phyloP scores from a whole-genome alignment of 2,888 invertebrate species.

The Tupiocoris notatus region DNA sequence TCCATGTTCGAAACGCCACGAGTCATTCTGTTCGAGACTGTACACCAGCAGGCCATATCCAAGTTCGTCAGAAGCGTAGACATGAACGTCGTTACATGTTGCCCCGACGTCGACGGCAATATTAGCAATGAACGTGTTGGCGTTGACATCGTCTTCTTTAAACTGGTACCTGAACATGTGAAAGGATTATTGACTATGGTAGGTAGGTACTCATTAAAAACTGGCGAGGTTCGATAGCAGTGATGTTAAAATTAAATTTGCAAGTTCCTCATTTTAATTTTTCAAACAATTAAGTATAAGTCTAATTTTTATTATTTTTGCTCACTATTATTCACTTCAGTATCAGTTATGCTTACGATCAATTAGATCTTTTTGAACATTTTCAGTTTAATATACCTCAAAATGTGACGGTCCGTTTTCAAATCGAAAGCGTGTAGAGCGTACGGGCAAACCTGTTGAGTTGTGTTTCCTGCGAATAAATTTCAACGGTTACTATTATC shows the following conservation, averaged over 20 bases:
- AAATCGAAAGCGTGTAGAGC: conserved; percentile 75
- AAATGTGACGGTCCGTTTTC: conserved; percentile 67
- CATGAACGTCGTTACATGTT: conserved; percentile 72
- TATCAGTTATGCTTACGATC: too few species aligned
- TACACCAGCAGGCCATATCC: conserved; percentile 79
- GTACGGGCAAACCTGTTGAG: conserved; percentile 76
- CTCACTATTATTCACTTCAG: too few species aligned
- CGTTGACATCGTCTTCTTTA: conserved; percentile 67
- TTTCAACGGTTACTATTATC: too few species aligned
- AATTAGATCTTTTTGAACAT: too few species aligned
- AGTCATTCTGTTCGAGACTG: conserved; percentile 71
- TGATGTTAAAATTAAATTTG: too few species aligned
- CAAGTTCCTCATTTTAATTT: too few species aligned
- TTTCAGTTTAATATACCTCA: conserved; percentile 54
- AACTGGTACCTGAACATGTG: conserved; percentile 50
- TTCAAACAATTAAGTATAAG: too few species aligned
- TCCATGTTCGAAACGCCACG: conserved; percentile 76
- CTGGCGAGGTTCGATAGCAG: too few species aligned
- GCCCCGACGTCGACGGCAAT: conserved; percentile 76
- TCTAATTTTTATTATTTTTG: too few species aligned
- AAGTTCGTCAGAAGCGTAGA: conserved; percentile 78
- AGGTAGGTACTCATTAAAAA: too few species aligned
- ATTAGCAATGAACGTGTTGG: conserved; percentile 80
- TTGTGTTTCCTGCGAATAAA: conserved; percentile 59
- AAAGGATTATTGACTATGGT: too few species aligned